Evolutionary conservation across 2,797 vertebrate genomes (phyloP).

Genomic region (Enteromius trimaculatus): DNA sequence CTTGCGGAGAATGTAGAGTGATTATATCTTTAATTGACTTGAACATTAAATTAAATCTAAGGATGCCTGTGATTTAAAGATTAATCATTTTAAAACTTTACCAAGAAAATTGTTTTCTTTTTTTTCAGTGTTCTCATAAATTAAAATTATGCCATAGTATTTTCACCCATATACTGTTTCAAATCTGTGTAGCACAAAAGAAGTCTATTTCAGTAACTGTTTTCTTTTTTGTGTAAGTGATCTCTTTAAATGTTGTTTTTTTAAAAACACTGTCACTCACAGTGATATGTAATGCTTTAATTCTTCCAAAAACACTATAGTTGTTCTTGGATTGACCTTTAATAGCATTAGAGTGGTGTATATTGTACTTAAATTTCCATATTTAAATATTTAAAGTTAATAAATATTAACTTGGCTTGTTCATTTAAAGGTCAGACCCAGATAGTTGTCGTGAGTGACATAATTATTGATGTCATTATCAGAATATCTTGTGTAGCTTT

Average conservation of each 20-base stretch:
- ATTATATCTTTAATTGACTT: neutral
- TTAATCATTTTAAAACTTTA: neutral
- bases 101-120: neutral
- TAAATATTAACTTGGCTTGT: neutral
- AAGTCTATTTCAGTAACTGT: neutral
- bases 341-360: neutral
- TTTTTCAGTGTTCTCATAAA: neutral
- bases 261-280: neutral
- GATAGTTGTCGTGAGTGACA: neutral
- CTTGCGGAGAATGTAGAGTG: neutral
- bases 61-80: neutral
- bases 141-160: neutral
- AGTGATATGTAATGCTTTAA: neutral
- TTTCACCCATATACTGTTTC: neutral
- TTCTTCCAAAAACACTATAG: neutral
- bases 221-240: neutral
- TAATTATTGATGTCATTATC: slow-evolving; percentile 6
- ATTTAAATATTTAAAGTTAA: slow-evolving; percentile 1
- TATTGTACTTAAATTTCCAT: slow-evolving; percentile 15
- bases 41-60: neutral
- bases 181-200: neutral
- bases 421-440: neutral
- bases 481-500: neutral
- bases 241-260: neutral
- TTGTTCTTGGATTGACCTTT: slow-evolving; percentile 11